Percentiles rank a stretch among this genome's conserved stretches.
These are phyloP conservation scores for Cydia amplana DNA, from an alignment of 1,140 invertebrate genomes.

Conservation along the genomic window DNA sequence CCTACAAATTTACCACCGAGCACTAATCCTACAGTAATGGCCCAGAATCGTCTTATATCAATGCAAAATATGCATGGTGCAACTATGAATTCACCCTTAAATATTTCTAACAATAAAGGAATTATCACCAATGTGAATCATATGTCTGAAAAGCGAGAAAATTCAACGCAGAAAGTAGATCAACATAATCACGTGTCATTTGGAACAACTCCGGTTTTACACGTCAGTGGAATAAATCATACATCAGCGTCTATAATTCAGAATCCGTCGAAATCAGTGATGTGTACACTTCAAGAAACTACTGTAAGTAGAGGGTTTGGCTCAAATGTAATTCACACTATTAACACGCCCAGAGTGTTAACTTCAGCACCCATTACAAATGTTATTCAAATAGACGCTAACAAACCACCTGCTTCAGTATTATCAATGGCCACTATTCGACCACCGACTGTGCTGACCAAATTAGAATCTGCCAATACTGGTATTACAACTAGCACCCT, in stretches of 20 bases:
- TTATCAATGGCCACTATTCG: conserved; percentile 64
- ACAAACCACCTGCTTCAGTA: conserved; percentile 60
- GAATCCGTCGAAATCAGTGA: conserved; percentile 56
- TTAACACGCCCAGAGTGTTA: conserved; percentile 62
- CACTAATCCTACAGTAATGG: conserved; percentile 66
- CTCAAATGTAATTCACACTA: conserved; percentile 68
- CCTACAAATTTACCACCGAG: conserved; percentile 62
- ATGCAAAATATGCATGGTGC: conserved; percentile 67
- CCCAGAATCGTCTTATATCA: conserved; percentile 73
- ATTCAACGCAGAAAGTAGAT: conserved; percentile 50
- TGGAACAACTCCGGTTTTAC: conserved; percentile 62
- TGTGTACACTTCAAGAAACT: conserved; percentile 60
- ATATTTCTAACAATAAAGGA: conserved; percentile 63
- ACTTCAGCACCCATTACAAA: conserved; percentile 59
- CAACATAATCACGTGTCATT: conserved; percentile 56
- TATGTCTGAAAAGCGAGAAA: conserved; percentile 63
- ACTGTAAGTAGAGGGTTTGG: conserved; percentile 55
- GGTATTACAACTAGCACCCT: conserved; percentile 58
- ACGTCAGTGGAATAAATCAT: conserved; percentile 58
- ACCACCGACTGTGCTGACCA: conserved; percentile 59
- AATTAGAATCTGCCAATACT: conserved; percentile 54
- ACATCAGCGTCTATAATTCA: conserved; percentile 64
- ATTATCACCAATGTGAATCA: conserved; percentile 61
- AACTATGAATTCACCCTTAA: conserved; percentile 61
- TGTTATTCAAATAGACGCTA: conserved; percentile 63